Base-by-base conservation (phyloP, 2,113 vertebrate genomes). In the Balaeniceps rex region DNA sequence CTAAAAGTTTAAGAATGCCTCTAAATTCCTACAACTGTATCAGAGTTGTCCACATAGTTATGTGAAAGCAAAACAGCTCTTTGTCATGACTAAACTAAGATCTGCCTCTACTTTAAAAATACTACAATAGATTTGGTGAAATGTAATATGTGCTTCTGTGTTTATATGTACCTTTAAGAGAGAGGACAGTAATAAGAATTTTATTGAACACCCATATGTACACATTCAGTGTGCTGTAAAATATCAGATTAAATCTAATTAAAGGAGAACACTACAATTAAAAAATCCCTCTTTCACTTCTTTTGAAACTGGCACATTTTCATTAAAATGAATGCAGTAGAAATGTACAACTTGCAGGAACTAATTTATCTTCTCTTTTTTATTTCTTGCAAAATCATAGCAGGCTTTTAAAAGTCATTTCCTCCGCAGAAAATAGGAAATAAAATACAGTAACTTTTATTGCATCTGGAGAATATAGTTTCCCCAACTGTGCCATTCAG, bases 361-460 rank as follows among this genome's bases (percentile, higher is more conserved):
- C 61, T 76, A 84, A 82, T 82, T 87, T 93, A 84, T 93, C 51
- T 87, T 84, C 15, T 44, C 70, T 63, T 60, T 74, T 78, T 93
- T 65, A 64, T 68, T 91, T 69, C 55, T 91, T 89, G 17, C 33
- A 87, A 87, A 95, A 60, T 84, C 77, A 89, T 82, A 82, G 65
- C 89, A 94, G 81, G 80, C 69, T 95, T 96, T 93, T 61, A 89
- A 86, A 95, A 94, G 74, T 85, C 0, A 84, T 94, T 96, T 95
- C 72, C 57, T 94, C 44, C 2, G 3, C 38, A 95, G 96, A 93
- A 96, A 95, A 87, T 49, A 94, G 44, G 89, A 96, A 95, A 96
- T 96, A 96, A 93, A 95, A 93, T 64, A 60, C 44, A 89, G 52
- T 82, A 95, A 85, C 65, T 95, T 96, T 91, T 91, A 95, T 76